Base-by-base conservation (phyloP, 2,888 invertebrate species). In the Dryomyza anilis region DNA sequence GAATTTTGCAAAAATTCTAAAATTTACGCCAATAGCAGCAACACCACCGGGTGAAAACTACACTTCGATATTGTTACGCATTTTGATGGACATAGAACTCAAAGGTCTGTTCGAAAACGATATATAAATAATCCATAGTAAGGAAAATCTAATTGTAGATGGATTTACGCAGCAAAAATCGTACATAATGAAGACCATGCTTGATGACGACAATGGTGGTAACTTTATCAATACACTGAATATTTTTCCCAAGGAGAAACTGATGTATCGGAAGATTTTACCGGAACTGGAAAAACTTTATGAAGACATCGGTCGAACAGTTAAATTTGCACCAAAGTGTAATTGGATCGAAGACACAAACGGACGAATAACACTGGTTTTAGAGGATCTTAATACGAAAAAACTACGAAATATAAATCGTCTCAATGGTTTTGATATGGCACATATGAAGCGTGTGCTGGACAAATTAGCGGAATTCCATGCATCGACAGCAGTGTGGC, bases 381-480 rank as follows among this genome's bases (percentile, higher is more conserved):
- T 81, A 19, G 82, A 83, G 53, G 82, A 83, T 68, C 64, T 83
- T 12, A 68, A 71, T 19, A 73, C 71, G 2, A 74, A 73, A 19
- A 78, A 79, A 59, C 81, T 76, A 29, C 67, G 72, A 19, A 82
- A 82, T 33, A 74, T 77, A 2, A 78, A 78, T 68, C 78, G 83
- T 0, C 73, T 77, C 0, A 76, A 78, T 46, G 83, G 83, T 1
- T 78, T 80, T 55, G 77, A 80, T 65, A 74, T 78, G 72, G 59
- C 70, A 6, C 83, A 83, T 45, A 79, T 80, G 70, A 74, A 78
- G 8, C 71, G 78, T 0, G 78, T 78, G 1, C 69, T 83, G 7
- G 74, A 78, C 57, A 78, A 81, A 27, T 64, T 83, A 52, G 82
- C 83, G 4, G 76, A 83, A 61, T 78, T 82, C 43, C 83, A 83